A percentile compares a stretch with the other conserved stretches of the same genome.
Conservation (phyloP, 2,113 vertebrate genomes). For the Paracanthobrama guichenoti region DNA sequence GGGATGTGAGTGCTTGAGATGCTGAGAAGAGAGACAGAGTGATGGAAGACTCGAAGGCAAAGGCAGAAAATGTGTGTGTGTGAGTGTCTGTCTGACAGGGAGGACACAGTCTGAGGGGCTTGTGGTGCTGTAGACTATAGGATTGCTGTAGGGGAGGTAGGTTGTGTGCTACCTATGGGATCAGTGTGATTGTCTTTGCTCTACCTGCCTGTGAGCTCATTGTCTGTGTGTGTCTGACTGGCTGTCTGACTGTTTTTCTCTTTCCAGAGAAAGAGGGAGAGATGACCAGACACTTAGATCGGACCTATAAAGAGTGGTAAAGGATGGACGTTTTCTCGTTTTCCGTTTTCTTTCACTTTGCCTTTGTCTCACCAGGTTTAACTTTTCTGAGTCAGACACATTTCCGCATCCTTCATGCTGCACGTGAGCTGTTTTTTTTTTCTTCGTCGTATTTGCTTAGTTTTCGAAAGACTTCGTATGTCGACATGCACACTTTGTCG, state of each 20-base stretch:
- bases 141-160: constrained; percentile 61
- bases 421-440: constrained; percentile 9
- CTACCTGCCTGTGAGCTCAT: constrained; percentile 69
- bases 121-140: constrained; percentile 64
- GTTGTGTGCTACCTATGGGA: constrained; percentile 67
- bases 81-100: constrained; percentile 51
- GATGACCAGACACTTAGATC: constrained; percentile 28
- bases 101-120: constrained; percentile 42
- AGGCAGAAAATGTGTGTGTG: constrained; percentile 38
- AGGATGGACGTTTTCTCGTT: not conserved
- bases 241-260: constrained; percentile 58
- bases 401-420: constrained; percentile 1
- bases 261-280: constrained; percentile 28
- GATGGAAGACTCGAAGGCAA: constrained; percentile 48
- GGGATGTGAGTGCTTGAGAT: constrained; percentile 53
- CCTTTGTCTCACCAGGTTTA: constrained; percentile 37
- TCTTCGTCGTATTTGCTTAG: not conserved
- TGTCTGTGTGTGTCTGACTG: constrained; percentile 57
- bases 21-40: constrained; percentile 44
- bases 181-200: constrained; percentile 71
- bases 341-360: constrained; percentile 14
- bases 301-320: not conserved
- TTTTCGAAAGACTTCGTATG: not conserved
- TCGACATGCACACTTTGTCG: constrained; percentile 14
- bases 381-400: constrained; percentile 18